Percentiles rank a stretch among this genome's conserved stretches.
Conservation (phyloP, 2,113 vertebrate species). For the Gulo gulo region DNA sequence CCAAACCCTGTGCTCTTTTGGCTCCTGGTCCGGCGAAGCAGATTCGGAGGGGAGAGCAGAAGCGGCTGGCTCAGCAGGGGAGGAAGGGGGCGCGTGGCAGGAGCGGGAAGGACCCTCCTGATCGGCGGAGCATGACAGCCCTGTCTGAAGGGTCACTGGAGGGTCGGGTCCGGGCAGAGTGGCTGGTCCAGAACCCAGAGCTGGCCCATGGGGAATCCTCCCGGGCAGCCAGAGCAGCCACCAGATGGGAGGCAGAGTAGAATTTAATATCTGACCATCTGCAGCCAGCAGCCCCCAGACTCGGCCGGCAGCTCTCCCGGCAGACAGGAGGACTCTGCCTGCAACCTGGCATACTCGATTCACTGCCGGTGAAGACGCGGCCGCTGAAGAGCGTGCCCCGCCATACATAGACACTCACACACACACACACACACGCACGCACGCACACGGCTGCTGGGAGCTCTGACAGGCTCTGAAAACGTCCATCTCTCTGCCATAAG, state of each 20-base stretch:
- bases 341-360: background rate
- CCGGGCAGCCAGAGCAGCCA: background rate
- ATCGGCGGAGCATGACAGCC: background rate
- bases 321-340: background rate
- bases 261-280: constrained; percentile 66
- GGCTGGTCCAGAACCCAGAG: constrained; percentile 48
- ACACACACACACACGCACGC: rapidly evolving
- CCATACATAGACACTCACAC: rapidly evolving
- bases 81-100: rapidly evolving
- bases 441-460: rapidly evolving
- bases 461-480: background rate
- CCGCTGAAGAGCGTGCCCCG: too few species aligned
- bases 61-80: background rate
- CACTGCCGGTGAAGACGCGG: too few species aligned
- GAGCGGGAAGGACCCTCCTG: background rate
- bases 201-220: constrained; percentile 23
- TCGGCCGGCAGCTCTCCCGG: background rate
- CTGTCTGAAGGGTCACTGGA: constrained; percentile 15
- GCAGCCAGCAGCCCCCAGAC: constrained; percentile 13
- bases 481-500: background rate
- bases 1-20: background rate
- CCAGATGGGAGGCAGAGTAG: constrained; percentile 43
- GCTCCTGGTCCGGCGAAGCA: background rate
- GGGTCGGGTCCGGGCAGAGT: background rate
- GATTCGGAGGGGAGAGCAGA: rapidly evolving